Percentiles rank a stretch among this genome's conserved stretches.
Conservation (phyloP, 2,888 invertebrate species). For the Cataglyphis cursor region DNA sequence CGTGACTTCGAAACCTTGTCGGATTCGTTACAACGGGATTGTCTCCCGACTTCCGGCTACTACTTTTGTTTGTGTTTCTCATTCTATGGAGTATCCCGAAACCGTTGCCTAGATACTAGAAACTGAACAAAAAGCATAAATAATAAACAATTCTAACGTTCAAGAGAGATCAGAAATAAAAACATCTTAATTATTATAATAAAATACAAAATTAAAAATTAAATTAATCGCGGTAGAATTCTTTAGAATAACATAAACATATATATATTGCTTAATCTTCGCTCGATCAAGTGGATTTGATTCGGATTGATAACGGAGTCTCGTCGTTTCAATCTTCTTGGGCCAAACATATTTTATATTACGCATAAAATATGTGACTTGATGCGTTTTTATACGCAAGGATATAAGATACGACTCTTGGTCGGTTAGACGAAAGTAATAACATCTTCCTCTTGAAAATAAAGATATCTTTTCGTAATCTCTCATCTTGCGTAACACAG, state of each 20-base stretch:
- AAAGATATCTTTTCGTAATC: neutral
- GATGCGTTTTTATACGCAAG: neutral
- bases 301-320: neutral
- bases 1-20: constrained; percentile 8
- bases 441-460: neutral
- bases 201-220: neutral
- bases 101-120: neutral
- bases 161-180: neutral
- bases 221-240: neutral
- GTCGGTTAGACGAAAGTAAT: neutral
- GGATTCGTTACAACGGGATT: constrained; percentile 40
- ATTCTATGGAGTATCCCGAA: neutral
- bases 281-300: neutral
- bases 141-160: neutral
- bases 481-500: constrained; percentile 18
- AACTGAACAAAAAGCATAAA: neutral
- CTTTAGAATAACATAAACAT: neutral
- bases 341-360: neutral
- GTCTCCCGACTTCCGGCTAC: constrained; percentile 32
- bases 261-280: neutral
- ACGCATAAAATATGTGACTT: neutral
- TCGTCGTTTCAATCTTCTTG: neutral
- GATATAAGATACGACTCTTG: neutral
- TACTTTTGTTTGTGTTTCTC: constrained; percentile 5
- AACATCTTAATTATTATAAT: neutral